A percentile compares a stretch with the other conserved stretches of the same genome.
Conservation (phyloP, 1,140 invertebrate species). For the Cotesia vestalis region DNA sequence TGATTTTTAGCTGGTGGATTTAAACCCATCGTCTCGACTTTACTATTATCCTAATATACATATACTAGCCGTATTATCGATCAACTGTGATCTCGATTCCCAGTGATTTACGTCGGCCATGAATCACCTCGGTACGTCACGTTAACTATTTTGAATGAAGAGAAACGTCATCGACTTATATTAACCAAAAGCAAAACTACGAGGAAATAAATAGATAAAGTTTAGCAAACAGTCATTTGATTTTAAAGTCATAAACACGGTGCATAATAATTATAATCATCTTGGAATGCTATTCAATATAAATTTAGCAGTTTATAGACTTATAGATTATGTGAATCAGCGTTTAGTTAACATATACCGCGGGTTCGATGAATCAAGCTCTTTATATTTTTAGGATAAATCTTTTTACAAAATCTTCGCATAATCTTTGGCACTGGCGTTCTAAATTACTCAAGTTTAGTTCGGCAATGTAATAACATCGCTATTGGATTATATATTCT, state of each 20-base stretch:
- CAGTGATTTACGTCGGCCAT: constrained; percentile 14
- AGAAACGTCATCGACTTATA: constrained; percentile 4
- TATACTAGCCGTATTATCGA: constrained; percentile 4
- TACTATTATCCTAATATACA: too few species aligned
- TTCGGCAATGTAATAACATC: too few species aligned
- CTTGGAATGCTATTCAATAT: constrained; percentile 9
- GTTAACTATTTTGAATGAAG: constrained; percentile 21
- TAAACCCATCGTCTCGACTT: too few species aligned
- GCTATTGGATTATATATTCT: too few species aligned
- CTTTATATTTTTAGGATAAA: constrained; percentile 5
- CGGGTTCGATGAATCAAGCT: constrained; percentile 17
- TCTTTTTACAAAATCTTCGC: constrained; percentile 1
- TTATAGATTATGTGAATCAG: neutral
- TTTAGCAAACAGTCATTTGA: neutral
- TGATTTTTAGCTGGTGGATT: neutral
- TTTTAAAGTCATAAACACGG: neutral
- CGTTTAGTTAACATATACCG: neutral
- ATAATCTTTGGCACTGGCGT: constrained; percentile 2
- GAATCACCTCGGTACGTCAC: constrained; percentile 21
- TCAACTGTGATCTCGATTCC: constrained; percentile 11
- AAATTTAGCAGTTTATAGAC: neutral
- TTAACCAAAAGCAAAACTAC: too few species aligned
- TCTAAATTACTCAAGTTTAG: neutral
- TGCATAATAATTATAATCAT: neutral
- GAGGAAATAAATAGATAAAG: too few species aligned